Base-by-base conservation (phyloP, 2,113 vertebrate species). In the Ondatra zibethicus region DNA sequence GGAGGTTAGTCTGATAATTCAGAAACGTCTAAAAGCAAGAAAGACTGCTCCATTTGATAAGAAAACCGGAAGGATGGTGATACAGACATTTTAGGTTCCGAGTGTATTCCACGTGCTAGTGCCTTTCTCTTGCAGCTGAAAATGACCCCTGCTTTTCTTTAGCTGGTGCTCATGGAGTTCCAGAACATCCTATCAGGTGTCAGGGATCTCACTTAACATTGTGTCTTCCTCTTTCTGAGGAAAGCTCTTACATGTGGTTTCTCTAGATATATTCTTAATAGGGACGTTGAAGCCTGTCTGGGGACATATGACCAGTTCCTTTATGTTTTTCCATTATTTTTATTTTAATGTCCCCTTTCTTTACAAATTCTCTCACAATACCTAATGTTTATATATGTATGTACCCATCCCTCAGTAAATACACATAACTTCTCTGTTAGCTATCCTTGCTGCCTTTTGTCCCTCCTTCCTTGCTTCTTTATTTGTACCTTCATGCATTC, bases 1-100 rank as follows among this genome's bases (percentile, higher is more conserved):
- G 61, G 82, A 87, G 80, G 86, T 92, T 93, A 88, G 70, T 55
- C 36, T 90, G 91, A 90, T 80, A 84, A 82, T 84, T 95, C 77
- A 52, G 63, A 39, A 93, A 96, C 89, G 52, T 70, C 52, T 91
- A 55, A 84, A 90, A 27, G 70, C 78, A 96, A 95, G 94, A 90
- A 96, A 95, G 94, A 90, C 9, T 9, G 13, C 68, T 84, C 55
- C 19, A 52, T 88, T 93, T 90, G 85, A 85, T 93, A 73, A 95
- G 85, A 39, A 82, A 58, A 55, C 10, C 19, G 52, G 47, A 11
- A 93, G 45, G 63, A 61, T n/a, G 82, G 85, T 61, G 16, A 73
- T 63, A 76, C 2, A 36, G 47, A 90, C 47, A 61, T 86, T 39
- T 91, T 68, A 61, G 72, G 92, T 88, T 93, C 55, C 63, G 36